Evolutionary conservation across 2,113 vertebrate species (phyloP).

Genomic region (Pongo pygmaeus): DNA sequence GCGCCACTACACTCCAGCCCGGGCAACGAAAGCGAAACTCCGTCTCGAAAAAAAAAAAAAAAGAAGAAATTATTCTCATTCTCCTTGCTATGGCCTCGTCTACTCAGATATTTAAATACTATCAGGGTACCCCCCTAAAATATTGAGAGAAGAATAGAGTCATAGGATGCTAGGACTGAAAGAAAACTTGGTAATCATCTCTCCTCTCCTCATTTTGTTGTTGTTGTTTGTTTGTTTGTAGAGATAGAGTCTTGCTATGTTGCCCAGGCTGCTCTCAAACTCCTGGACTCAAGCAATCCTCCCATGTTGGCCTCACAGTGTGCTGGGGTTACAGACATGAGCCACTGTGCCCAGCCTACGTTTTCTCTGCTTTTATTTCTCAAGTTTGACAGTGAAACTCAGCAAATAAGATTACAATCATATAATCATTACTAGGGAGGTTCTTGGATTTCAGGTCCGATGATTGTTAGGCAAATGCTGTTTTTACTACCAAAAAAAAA

Average conservation of each 20-base stretch:
- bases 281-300: too few species aligned
- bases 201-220: neutral
- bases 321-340: too few species aligned
- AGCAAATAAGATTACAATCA: neutral
- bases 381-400: neutral
- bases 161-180: neutral
- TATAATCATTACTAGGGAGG: neutral
- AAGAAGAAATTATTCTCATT: neutral
- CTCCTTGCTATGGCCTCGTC: neutral
- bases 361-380: neutral
- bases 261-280: too few species aligned
- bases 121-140: neutral
- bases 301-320: too few species aligned
- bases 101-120: neutral
- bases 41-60: neutral
- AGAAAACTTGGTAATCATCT: neutral
- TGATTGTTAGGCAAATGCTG: neutral
- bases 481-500: neutral
- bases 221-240: too few species aligned
- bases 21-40: too few species aligned
- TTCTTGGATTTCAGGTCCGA: neutral
- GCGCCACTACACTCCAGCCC: too few species aligned
- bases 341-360: too few species aligned
- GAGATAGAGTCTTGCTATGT: too few species aligned
- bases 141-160: neutral